phyloP scores from a whole-genome alignment of 2,113 vertebrate species.

The Stictonetta naevosa region DNA sequence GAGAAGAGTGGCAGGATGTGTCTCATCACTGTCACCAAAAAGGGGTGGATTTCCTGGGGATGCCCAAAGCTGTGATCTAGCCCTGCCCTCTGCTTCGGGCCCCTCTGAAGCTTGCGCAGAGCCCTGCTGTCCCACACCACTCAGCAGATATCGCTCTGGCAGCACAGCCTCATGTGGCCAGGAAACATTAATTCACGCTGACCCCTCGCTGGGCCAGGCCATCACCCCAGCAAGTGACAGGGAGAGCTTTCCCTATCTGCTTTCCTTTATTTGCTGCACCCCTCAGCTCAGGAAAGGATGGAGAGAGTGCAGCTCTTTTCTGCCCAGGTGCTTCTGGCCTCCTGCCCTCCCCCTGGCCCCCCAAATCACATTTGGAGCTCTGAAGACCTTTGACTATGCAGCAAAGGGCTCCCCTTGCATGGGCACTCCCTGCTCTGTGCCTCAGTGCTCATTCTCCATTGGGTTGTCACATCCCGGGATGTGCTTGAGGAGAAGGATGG shows the following conservation, averaged over 20 bases:
- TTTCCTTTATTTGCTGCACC: not conserved
- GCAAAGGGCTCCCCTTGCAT: not conserved
- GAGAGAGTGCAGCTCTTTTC: conserved; percentile 32
- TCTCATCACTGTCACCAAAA: not conserved
- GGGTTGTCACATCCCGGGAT: not conserved
- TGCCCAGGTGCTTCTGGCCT: conserved; percentile 25
- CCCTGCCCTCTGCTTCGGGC: rapidly evolving
- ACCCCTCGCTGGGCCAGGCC: not conserved
- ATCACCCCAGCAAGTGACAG: rapidly evolving
- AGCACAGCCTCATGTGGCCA: not conserved
- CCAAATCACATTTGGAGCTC: not conserved
- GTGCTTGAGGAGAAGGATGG: not conserved
- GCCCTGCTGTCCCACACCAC: not conserved
- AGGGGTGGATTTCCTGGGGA: not conserved
- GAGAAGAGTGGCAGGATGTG: not conserved
- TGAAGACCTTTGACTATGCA: not conserved
- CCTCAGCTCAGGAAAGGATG: not conserved
- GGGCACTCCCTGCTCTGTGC: not conserved
- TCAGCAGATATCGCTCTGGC: conserved; percentile 1
- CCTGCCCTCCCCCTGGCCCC: not conserved
- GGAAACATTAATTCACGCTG: conserved; percentile 25
- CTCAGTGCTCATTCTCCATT: not conserved
- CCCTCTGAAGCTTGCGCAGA: rapidly evolving
- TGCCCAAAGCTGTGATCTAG: not conserved
- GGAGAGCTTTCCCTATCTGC: not conserved